Percentiles rank a stretch among this genome's conserved stretches.
phyloP scores from a whole-genome alignment of 2,797 vertebrate genomes.

The Geotrypetes seraphini region DNA sequence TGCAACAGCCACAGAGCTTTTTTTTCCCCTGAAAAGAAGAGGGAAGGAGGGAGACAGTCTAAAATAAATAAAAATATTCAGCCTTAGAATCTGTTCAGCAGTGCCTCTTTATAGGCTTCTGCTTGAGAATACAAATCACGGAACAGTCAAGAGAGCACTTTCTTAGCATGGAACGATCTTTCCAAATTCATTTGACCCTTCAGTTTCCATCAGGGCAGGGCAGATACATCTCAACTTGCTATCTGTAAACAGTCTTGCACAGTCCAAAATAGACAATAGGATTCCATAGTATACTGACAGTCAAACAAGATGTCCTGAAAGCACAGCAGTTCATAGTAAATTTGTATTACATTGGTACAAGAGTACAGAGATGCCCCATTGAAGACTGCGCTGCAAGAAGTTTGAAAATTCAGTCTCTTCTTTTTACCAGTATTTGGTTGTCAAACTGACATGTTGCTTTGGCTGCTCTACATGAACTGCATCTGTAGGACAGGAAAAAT shows the following conservation, averaged over 20 bases:
- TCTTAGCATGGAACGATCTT: conserved; percentile 6
- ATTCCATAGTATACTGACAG: conserved; percentile 38
- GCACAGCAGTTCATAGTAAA: conserved; percentile 32
- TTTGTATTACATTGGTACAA: conserved; percentile 36
- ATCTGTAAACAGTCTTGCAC: conserved; percentile 7
- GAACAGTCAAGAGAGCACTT: conserved; percentile 13
- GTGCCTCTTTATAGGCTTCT: conserved; percentile 7
- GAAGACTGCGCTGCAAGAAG: conserved; percentile 24
- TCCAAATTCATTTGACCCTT: conserved; percentile 1
- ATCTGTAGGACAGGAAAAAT: conserved; percentile 33
- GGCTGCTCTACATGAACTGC: conserved; percentile 52
- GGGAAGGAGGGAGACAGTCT: too few species aligned
- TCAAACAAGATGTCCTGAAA: conserved; percentile 43
- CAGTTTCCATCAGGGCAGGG: conserved; percentile 6
- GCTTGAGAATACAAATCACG: conserved; percentile 8
- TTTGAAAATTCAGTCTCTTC: conserved; percentile 23
- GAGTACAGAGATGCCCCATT: conserved; percentile 34
- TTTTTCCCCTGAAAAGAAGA: too few species aligned
- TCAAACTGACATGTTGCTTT: conserved; percentile 42
- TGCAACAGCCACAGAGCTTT: conserved; percentile 32
- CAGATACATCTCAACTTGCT: conserved; percentile 16
- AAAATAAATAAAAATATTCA: conserved; percentile 16
- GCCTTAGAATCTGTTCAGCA: conserved; percentile 12
- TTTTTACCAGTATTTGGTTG: conserved; percentile 54
- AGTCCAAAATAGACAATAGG: conserved; percentile 21